A percentile compares a stretch with the other conserved stretches of the same genome.
phyloP scores from a whole-genome alignment of 2,888 invertebrate genomes.

The Zele albiditarsus region DNA sequence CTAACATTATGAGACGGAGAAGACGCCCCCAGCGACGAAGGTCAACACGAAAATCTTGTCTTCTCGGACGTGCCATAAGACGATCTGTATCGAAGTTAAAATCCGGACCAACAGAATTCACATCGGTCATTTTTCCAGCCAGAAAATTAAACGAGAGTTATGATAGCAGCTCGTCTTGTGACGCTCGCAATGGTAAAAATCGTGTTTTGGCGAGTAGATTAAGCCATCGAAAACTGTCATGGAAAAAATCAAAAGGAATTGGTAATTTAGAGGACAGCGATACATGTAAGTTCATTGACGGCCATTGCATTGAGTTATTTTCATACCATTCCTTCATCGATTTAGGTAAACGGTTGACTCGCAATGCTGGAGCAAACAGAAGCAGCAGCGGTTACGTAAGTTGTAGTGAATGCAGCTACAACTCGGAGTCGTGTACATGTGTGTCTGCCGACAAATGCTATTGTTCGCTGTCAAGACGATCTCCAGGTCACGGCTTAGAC shows the following conservation, averaged over 20 bases:
- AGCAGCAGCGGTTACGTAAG: constrained; percentile 83
- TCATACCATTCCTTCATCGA: not conserved
- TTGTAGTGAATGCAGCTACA: constrained; percentile 90
- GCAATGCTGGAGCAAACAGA: constrained; percentile 64
- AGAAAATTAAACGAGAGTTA: constrained; percentile 68
- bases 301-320: not conserved
- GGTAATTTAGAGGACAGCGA: constrained; percentile 71
- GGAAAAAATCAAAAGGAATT: constrained; percentile 60
- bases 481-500: constrained; percentile 67
- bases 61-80: constrained; percentile 68
- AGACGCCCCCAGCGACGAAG: constrained; percentile 66
- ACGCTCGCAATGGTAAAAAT: constrained; percentile 65
- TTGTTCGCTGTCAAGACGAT: constrained; percentile 78
- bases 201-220: constrained; percentile 65
- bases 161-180: constrained; percentile 70
- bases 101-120: constrained; percentile 70
- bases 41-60: constrained; percentile 64
- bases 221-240: constrained; percentile 63
- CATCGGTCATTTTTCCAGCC: constrained; percentile 72
- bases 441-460: constrained; percentile 88
- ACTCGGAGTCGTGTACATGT: constrained; percentile 88
- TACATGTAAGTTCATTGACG: constrained; percentile 61
- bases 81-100: constrained; percentile 69
- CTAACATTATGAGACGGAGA: constrained; percentile 87
- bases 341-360: constrained; percentile 60